Evolutionary conservation across 2,888 invertebrate species (phyloP).

Genomic region (Luffia ferchaultella): DNA sequence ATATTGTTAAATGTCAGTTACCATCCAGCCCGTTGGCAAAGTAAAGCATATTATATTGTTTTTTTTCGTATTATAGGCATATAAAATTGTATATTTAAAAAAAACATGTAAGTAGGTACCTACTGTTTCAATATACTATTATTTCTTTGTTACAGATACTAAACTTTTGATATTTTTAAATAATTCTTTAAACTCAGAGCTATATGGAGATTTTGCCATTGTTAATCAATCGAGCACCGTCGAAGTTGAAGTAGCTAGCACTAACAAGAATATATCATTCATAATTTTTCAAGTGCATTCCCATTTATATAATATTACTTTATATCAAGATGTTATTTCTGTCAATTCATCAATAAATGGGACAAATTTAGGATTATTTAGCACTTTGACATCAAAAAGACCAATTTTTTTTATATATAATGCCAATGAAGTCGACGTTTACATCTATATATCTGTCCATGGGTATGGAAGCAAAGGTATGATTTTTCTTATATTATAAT

Average conservation of each 20-base stretch:
- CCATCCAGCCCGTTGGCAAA: too few relatives aligned
- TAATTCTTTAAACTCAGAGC: slow-evolving; percentile 26
- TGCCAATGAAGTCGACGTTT: slow-evolving; percentile 31
- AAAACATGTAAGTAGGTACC: neutral
- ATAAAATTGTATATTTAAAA: neutral
- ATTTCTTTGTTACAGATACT: neutral
- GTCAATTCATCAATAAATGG: slow-evolving; percentile 41
- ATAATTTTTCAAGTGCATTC: slow-evolving; percentile 73
- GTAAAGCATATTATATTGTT: too few relatives aligned
- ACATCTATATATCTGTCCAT: slow-evolving; percentile 56
- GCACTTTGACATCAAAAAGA: slow-evolving; percentile 22
- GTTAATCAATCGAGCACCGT: slow-evolving; percentile 30
- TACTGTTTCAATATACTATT: neutral
- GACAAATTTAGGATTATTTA: slow-evolving; percentile 68
- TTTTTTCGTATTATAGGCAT: too few relatives aligned
- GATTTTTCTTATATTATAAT: neutral
- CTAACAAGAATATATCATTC: slow-evolving; percentile 54
- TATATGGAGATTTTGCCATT: slow-evolving; percentile 30
- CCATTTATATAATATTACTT: slow-evolving; percentile 59
- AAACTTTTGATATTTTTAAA: neutral
- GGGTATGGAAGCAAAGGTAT: slow-evolving; percentile 57
- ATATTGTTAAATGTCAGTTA: too few relatives aligned
- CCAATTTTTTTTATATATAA: slow-evolving; percentile 50
- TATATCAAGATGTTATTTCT: slow-evolving; percentile 46
- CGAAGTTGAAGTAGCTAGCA: slow-evolving; percentile 41